These are phyloP conservation scores for Amphipoea oculea DNA, from an alignment of 2,888 invertebrate species.

Conservation along the genomic window DNA sequence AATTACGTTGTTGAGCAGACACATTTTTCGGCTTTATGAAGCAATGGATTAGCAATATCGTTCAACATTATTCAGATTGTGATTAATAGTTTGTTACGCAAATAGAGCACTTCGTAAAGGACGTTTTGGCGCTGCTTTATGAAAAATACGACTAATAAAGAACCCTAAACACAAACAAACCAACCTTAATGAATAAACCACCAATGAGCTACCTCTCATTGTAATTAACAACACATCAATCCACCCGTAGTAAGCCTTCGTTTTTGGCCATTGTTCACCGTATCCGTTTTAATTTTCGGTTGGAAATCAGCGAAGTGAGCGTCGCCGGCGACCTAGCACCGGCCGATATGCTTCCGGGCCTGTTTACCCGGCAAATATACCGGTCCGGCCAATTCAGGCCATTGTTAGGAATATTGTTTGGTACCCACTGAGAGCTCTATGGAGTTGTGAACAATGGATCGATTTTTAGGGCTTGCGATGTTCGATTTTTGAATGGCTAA, in stretches of 20 bases:
- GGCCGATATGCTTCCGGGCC: constrained; percentile 67
- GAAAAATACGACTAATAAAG: constrained; percentile 23
- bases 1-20: neutral
- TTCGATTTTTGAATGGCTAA: constrained; percentile 45
- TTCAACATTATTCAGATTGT: neutral
- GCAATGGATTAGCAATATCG: neutral
- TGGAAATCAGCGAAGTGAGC: constrained; percentile 77
- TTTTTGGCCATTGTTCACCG: constrained; percentile 66
- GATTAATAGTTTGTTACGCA: neutral
- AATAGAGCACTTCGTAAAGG: neutral
- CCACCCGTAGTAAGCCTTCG: constrained; percentile 40
- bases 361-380: constrained; percentile 77
- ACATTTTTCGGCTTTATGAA: neutral
- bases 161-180: neutral
- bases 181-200: constrained; percentile 44
- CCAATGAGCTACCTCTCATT: constrained; percentile 33
- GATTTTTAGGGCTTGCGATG: constrained; percentile 29
- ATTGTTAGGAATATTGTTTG: constrained; percentile 85
- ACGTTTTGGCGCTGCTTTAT: neutral
- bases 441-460: constrained; percentile 70
- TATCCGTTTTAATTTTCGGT: constrained; percentile 77
- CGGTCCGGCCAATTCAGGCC: constrained; percentile 70
- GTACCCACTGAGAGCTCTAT: constrained; percentile 59
- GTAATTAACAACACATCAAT: constrained; percentile 52
- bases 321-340: constrained; percentile 55